Conservation (phyloP, 2,113 vertebrate species). For the Lota lota region DNA sequence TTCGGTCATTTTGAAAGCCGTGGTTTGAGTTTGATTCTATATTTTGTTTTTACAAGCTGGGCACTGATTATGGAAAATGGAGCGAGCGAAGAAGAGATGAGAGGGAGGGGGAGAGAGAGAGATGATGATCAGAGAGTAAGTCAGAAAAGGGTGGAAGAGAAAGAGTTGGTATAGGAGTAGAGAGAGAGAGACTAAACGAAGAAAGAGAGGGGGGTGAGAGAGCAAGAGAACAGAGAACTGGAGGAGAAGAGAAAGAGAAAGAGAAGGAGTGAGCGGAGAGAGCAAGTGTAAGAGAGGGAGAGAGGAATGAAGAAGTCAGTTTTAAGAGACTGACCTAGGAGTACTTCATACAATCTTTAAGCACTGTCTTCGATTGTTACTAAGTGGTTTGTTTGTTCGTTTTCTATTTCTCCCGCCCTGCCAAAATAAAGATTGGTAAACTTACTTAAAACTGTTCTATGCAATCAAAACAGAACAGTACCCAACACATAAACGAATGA, state of each 20-base stretch:
- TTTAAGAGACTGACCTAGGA: too few relatives aligned
- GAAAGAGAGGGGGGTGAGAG: not conserved
- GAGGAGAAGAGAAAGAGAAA: not conserved
- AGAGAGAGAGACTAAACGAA: not conserved
- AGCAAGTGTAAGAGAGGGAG: not conserved
- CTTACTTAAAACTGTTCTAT: too few relatives aligned
- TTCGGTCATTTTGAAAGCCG: constrained; percentile 75
- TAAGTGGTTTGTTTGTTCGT: too few relatives aligned
- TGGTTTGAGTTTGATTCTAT: constrained; percentile 71
- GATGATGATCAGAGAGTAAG: not conserved
- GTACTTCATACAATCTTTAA: too few relatives aligned
- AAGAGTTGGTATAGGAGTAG: not conserved
- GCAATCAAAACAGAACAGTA: too few relatives aligned
- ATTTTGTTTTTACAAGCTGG: constrained; percentile 67
- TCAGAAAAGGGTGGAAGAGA: constrained; percentile 3
- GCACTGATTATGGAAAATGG: constrained; percentile 75
- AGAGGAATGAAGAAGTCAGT: too few relatives aligned
- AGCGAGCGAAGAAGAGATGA: not conserved
- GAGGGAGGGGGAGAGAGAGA: constrained; percentile 16
- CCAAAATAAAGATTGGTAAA: too few relatives aligned
- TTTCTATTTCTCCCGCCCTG: too few relatives aligned
- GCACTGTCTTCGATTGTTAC: too few relatives aligned
- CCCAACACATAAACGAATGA: too few relatives aligned
- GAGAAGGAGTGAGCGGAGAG: not conserved
- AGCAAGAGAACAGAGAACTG: not conserved